Evolutionary conservation across 1,140 invertebrate species (phyloP).

Genomic region (Micrasema minimum): DNA sequence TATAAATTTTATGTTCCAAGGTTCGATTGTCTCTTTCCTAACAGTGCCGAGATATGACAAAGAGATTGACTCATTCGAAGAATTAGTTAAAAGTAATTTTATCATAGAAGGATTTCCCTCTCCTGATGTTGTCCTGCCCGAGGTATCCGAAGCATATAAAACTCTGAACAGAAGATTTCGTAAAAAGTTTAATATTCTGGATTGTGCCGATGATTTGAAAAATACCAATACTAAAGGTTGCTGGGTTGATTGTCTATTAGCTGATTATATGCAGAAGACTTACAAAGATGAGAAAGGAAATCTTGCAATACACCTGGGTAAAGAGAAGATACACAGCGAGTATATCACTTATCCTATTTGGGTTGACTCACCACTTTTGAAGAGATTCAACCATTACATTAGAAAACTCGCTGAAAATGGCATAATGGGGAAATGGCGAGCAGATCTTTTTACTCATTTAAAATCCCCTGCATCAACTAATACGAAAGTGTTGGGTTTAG

Average conservation of each 20-base stretch:
- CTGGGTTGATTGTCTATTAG: constrained; percentile 61
- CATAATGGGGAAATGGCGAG: constrained; percentile 58
- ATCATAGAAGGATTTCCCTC: constrained; percentile 61
- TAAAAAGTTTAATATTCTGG: constrained; percentile 56
- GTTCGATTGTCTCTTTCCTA: constrained; percentile 62
- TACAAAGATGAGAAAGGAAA: constrained; percentile 59
- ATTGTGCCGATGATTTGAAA: constrained; percentile 58
- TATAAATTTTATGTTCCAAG: constrained; percentile 56
- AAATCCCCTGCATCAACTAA: not conserved
- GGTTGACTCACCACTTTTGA: constrained; percentile 57
- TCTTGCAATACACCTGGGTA: constrained; percentile 61
- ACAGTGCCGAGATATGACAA: constrained; percentile 59
- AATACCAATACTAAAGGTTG: constrained; percentile 60
- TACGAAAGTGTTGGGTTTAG: constrained; percentile 29
- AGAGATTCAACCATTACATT: constrained; percentile 56
- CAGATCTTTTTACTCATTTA: not conserved
- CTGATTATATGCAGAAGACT: constrained; percentile 59
- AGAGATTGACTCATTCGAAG: constrained; percentile 62
- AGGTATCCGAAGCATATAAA: constrained; percentile 56
- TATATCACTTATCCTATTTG: constrained; percentile 59
- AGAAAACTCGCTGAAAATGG: constrained; percentile 56
- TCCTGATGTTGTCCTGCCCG: constrained; percentile 61
- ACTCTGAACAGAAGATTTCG: constrained; percentile 59
- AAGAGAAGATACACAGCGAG: constrained; percentile 61
- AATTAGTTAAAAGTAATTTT: constrained; percentile 60